A percentile compares a stretch with the other conserved stretches of the same genome.
Conservation (phyloP, 2,888 invertebrate genomes). For the Ophion costatus region DNA sequence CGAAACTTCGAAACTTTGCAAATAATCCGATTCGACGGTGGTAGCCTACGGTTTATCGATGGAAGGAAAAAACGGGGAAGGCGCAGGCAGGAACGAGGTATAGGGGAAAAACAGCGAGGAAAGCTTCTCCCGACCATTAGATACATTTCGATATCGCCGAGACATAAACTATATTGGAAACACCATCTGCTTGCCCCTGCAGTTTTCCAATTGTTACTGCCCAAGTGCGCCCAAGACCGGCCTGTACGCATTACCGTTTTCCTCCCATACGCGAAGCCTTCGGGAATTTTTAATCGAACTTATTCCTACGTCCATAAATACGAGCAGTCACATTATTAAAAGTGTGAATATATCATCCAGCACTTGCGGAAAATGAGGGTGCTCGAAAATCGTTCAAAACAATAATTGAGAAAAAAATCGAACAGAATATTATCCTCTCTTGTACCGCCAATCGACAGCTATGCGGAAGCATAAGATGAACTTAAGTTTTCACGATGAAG, state of each 20-base stretch:
- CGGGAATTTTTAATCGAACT: conserved; percentile 37
- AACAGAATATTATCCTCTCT: too few relatives aligned
- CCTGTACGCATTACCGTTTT: background rate
- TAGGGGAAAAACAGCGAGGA: conserved; percentile 46
- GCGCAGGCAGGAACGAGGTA: background rate
- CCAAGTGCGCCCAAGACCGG: conserved; percentile 18
- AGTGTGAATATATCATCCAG: background rate
- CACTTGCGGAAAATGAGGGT: background rate
- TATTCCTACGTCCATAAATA: conserved; percentile 27
- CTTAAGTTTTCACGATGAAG: too few relatives aligned
- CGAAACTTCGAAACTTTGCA: conserved; percentile 70
- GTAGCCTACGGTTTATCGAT: conserved; percentile 63
- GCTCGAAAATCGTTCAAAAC: background rate
- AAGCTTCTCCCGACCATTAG: conserved; percentile 62
- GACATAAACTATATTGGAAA: conserved; percentile 54
- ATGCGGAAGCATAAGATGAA: too few relatives aligned
- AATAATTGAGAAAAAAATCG: background rate
- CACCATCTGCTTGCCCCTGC: conserved; percentile 36
- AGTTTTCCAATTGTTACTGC: conserved; percentile 47
- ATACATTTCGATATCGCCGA: conserved; percentile 69
- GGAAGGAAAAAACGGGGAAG: conserved; percentile 31
- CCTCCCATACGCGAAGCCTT: background rate
- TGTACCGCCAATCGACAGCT: too few relatives aligned
- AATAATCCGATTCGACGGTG: conserved; percentile 66
- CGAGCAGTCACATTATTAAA: conserved; percentile 32